Evolutionary conservation across 2,888 invertebrate species (phyloP).

Genomic region (Oegoconia quadripuncta): DNA sequence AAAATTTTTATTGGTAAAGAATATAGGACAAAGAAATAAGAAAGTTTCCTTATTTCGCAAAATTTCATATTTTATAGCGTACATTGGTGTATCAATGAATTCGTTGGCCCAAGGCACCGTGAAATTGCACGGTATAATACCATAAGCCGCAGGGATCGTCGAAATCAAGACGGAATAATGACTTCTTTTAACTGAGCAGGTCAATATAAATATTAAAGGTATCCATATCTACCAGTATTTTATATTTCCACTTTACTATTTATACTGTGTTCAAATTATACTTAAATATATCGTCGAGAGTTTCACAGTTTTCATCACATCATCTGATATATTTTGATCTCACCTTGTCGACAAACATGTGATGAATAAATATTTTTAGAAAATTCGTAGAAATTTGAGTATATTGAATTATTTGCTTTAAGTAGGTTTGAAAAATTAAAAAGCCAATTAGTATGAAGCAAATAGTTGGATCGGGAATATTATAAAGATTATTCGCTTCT

Average conservation of each 20-base stretch:
- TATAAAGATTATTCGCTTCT: too few relatives aligned
- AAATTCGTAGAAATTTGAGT: too few relatives aligned
- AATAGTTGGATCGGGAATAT: too few relatives aligned
- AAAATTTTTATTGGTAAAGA: background rate
- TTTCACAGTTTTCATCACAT: too few relatives aligned
- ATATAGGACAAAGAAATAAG: background rate
- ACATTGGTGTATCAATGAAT: slow-evolving; percentile 31
- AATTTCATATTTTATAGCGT: slow-evolving; percentile 26
- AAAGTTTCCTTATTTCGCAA: slow-evolving; percentile 14
- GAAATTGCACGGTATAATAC: slow-evolving; percentile 39
- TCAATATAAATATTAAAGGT: background rate
- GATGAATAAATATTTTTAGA: too few relatives aligned
- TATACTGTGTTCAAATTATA: too few relatives aligned
- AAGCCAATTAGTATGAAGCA: too few relatives aligned
- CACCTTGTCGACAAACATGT: too few relatives aligned
- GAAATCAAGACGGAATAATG: slow-evolving; percentile 31
- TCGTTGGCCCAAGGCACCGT: slow-evolving; percentile 31
- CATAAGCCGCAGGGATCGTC: slow-evolving; percentile 29
- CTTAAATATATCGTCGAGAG: too few relatives aligned
- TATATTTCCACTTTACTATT: background rate
- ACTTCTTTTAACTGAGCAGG: slow-evolving; percentile 6
- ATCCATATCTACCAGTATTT: background rate
- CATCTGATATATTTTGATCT: too few relatives aligned
- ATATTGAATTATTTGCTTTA: too few relatives aligned
- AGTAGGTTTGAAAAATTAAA: too few relatives aligned